A percentile compares a stretch with the other conserved stretches of the same genome.
These are phyloP conservation scores for Garra rufa DNA, from an alignment of 2,113 vertebrate genomes.

Conservation along the genomic window DNA sequence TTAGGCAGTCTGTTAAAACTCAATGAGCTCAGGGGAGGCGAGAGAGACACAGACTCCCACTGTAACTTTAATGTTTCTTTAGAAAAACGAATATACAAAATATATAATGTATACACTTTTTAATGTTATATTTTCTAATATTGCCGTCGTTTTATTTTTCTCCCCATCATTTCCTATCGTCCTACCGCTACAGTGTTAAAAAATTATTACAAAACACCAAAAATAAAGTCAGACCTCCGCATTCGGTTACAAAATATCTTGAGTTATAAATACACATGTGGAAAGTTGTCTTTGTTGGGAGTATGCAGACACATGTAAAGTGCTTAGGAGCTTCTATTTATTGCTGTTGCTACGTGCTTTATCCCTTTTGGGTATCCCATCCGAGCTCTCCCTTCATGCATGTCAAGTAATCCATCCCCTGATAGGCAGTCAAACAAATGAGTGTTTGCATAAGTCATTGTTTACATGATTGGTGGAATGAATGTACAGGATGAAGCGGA, in stretches of 20 bases:
- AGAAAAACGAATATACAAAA: no score
- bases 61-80: no score
- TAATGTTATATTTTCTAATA: no score
- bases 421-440: constrained; percentile 43
- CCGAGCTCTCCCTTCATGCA: constrained; percentile 14
- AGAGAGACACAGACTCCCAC: no score
- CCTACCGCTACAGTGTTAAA: background rate
- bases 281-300: constrained; percentile 12
- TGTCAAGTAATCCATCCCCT: constrained; percentile 51
- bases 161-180: background rate
- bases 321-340: constrained; percentile 18
- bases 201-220: background rate
- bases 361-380: constrained; percentile 30
- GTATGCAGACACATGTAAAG: constrained; percentile 22
- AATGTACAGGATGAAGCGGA: constrained; percentile 42
- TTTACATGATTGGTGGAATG: constrained; percentile 37
- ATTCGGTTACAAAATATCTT: background rate
- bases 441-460: constrained; percentile 44
- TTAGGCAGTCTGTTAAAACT: no score
- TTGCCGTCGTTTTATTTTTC: background rate
- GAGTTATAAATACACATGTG: background rate
- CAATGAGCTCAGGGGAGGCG: no score
- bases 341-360: constrained; percentile 18
- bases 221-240: background rate
- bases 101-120: no score